A percentile compares a stretch with the other conserved stretches of the same genome.
Conservation (phyloP, 2,888 invertebrate species). For the Drosophila infuscata region DNA sequence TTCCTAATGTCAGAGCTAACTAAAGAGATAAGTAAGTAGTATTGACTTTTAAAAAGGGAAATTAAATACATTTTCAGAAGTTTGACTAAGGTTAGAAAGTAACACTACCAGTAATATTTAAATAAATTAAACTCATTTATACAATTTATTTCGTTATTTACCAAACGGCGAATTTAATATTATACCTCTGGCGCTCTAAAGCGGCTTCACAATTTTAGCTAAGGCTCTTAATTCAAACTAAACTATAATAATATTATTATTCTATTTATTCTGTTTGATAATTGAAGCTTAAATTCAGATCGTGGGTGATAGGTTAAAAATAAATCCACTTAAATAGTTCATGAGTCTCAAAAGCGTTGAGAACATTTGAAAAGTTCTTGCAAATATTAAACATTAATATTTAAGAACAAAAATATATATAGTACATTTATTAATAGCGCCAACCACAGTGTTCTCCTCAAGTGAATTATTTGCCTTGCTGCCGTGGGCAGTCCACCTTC, state of each 20-base stretch:
- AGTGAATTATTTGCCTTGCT: conserved; percentile 3
- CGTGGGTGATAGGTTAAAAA: not conserved
- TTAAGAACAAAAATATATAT: not conserved
- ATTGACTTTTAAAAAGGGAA: not conserved
- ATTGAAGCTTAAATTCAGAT: not conserved
- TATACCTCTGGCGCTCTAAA: not conserved
- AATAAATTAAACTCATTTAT: not conserved
- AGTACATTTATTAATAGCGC: conserved; percentile 20
- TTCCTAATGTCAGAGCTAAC: not conserved
- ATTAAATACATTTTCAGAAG: not conserved
- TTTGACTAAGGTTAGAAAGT: too few relatives aligned
- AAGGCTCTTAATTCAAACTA: not conserved
- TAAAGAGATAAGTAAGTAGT: not conserved
- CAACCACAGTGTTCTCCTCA: conserved; percentile 4
- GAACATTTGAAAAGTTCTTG: not conserved
- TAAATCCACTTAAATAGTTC: not conserved
- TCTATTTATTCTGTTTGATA: not conserved
- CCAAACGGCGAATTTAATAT: not conserved
- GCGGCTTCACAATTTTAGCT: not conserved
- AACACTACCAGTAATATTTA: not conserved
- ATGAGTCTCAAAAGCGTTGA: not conserved
- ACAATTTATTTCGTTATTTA: not conserved
- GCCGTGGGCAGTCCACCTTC: not conserved
- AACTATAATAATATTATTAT: not conserved
- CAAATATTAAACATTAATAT: not conserved